Evolutionary conservation across 2,113 vertebrate genomes (phyloP).

Genomic region (Nestor notabilis): DNA sequence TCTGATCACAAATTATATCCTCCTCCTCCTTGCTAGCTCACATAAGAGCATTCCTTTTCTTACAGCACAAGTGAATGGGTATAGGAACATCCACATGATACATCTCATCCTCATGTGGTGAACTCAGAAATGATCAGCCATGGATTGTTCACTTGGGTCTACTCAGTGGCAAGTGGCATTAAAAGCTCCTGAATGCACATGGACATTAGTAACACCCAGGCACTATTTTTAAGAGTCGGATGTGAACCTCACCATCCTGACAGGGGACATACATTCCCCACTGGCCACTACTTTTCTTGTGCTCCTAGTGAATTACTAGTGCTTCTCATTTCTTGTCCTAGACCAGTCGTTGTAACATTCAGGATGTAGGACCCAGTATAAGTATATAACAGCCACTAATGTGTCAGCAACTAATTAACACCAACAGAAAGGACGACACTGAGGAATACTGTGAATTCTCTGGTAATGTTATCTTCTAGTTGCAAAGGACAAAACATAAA

Average conservation of each 20-base stretch:
- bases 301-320: neutral
- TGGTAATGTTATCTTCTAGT: neutral
- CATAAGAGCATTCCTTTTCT: neutral
- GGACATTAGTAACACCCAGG: neutral
- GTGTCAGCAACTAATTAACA: neutral
- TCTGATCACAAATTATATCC: neutral
- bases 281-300: neutral
- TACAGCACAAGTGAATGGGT: neutral
- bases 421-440: neutral
- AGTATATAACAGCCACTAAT: neutral
- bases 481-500: neutral
- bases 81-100: neutral
- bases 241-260: neutral
- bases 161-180: neutral
- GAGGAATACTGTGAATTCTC: neutral
- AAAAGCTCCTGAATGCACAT: neutral
- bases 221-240: neutral
- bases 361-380: neutral
- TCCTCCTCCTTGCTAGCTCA: neutral
- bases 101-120: neutral
- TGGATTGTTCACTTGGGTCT: neutral
- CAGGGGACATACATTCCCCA: neutral
- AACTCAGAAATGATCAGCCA: neutral
- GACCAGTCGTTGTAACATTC: neutral
- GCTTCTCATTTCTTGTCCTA: neutral